Base-by-base conservation (phyloP, 2,888 invertebrate genomes). In the Acanthosepion lycidas region DNA sequence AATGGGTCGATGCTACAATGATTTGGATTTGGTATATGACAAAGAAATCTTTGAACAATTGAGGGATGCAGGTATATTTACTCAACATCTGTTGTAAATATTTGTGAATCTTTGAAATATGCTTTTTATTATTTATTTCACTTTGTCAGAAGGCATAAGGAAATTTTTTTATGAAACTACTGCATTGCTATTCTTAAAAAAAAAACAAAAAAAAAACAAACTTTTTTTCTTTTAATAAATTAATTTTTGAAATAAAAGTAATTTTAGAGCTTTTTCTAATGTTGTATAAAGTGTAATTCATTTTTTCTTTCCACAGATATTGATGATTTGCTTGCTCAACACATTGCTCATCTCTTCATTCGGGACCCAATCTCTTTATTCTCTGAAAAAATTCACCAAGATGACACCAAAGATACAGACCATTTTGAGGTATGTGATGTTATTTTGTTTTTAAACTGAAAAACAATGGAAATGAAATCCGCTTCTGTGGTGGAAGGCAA, bases 311-410 rank as follows among this genome's bases (percentile, higher is more conserved):
- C 48, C 6, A n/a, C 95, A 97, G 97, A 98, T 96, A 99, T 99
- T 96, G 99, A 99, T 98, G 98, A 98, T 97, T 98, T 99, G 95
- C 98, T 99, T 96, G 99, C 99, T 5, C 98, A 99, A 97, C 99
- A 99, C 97, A 98, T 99, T 95, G 99, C 99, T 28, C 99, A 99
- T 98, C 98, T 99, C 95, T 99, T 99, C 97, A 99, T 99, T 95
- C 98, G 99, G 94, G 99, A 99, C 97, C 98, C 99, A 0, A 98
- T 99, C 8, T 99, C 99, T 9, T 98, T 99, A 94, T 99, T 99
- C 98, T 98, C 98, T 48, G 99, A 99, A 97, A 99, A 99, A 97
- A 98, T 99, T 26, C 97, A 99, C 97, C 99, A 99, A 97, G 98
- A 99, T 97, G 99, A 99, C 97, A 98, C 98, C 91, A 98, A 98